A percentile compares a stretch with the other conserved stretches of the same genome.
Evolutionary conservation across 2,888 invertebrate genomes (phyloP).

Genomic region (Cabera pusaria): DNA sequence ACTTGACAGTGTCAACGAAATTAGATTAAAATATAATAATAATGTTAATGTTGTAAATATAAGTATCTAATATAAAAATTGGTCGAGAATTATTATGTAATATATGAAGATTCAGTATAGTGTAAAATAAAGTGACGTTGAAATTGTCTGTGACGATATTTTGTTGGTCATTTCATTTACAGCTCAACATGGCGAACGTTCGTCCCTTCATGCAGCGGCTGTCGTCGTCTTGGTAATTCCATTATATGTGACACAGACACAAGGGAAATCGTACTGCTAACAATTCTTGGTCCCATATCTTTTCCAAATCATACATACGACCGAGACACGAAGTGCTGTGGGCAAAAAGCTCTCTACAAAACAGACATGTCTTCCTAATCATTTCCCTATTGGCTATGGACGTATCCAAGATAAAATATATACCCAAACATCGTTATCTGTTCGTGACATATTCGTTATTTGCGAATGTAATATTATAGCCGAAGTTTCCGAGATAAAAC

Average conservation of each 20-base stretch:
- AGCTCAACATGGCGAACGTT: too few relatives aligned
- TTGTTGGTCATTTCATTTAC: not conserved
- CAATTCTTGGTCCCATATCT: too few relatives aligned
- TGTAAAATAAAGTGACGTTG: constrained; percentile 32
- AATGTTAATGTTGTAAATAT: constrained; percentile 18
- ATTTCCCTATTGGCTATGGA: too few relatives aligned
- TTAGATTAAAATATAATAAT: constrained; percentile 12
- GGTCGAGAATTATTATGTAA: constrained; percentile 24
- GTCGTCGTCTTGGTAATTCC: too few relatives aligned
- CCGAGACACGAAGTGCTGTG: too few relatives aligned
- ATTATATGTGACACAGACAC: too few relatives aligned
- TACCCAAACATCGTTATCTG: constrained; percentile 1
- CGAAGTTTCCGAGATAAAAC: constrained; percentile 21
- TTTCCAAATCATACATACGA: too few relatives aligned
- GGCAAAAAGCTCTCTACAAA: too few relatives aligned
- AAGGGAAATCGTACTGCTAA: too few relatives aligned
- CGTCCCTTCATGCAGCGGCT: too few relatives aligned
- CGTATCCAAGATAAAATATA: too few relatives aligned
- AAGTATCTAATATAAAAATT: constrained; percentile 22
- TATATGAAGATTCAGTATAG: constrained; percentile 24
- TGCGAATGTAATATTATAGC: constrained; percentile 5
- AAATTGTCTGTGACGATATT: constrained; percentile 7
- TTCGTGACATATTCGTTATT: constrained; percentile 6
- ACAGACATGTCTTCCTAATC: too few relatives aligned
- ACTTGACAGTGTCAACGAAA: constrained; percentile 32